Evolutionary conservation across 2,888 invertebrate species (phyloP), one percentile per base, ranked within the genome.

Genomic region (Heterodera filipjevi): DNA sequence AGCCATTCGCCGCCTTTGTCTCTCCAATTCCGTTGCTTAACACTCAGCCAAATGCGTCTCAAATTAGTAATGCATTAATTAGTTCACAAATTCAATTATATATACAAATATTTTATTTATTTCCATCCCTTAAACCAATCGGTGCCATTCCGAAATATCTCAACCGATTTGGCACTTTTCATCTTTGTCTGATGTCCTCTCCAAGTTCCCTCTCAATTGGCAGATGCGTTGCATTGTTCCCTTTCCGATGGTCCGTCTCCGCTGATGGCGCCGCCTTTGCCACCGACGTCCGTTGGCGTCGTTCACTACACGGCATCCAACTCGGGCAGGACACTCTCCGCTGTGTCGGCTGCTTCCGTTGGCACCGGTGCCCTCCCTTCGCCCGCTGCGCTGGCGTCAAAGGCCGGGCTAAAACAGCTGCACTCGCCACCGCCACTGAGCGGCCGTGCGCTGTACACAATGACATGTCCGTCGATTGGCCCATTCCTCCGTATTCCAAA

Each of bases 401-500:
- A 46, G 70, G 46, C 35, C 49, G 44, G 39, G 3, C 49, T 66
- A 10, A 32, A 35, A 59, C 59, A 59, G 27, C 27, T 59, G 53
- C 68, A 64, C 8, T 32, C 49, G 53, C 71, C 79, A 1, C 76
- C 77, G n/a, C 79, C 68, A 27, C 53, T 70, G 19, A 32, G 44
- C 27, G 59, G 46, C 6, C 44, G 76, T 10, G 66, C 79, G 30
- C 64, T 79, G 6, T 79, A 79, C 76, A 79, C 79, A 66, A 79
- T 79, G 79, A 78, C 79, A 8, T 79, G 77, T 79, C 19, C 32
- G 76, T 66, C 66, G 14, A 19, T 59, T 35, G 22, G 76, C 68
- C 19, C 19, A 70, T 35, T 71, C 49, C 16, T 14, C 8, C 49
- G 3, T 16, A 14, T 14, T 49, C 49, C 49, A 49, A 49, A 49